Evolutionary conservation across 2,888 invertebrate species (phyloP), one percentile per base, ranked within the genome.

Genomic region (Apodemia duryi): DNA sequence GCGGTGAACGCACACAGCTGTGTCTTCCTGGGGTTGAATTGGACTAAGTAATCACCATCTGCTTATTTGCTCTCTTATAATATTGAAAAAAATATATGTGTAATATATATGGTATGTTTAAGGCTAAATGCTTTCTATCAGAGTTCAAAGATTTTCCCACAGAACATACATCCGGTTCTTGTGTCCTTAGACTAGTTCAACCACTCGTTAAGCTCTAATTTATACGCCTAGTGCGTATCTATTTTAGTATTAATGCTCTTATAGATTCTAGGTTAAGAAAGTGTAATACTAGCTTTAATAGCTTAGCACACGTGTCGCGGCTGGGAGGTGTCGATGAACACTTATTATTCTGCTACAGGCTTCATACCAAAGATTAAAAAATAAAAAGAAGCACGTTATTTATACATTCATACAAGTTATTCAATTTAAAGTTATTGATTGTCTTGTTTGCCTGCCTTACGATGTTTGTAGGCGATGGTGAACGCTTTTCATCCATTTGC

Each of bases 341-440:
- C 76, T 79, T 77, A 82, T 81, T 82, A 81, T 75, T 68, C 76
- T 69, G 74, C 73, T 69, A 72, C 70, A 68, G 69, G 66, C 70
- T 67, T 67, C 68, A 69, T 67, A 67, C 38, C 74, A 73, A 66
- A 71, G 73, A 74, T 65, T 68, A 68, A 64, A 41, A 41, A 41
- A 41, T 41, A 7, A 9, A 43, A 11, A 43, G 43, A 43, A 11
- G 11, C 11, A 3, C 43, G 11, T 11, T 43, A 11, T 43, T 0
- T 21, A 21, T 21, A 21, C 21, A 11, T 38, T 38, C 38, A 38
- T 38, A 38, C 38, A 9, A 38, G 1, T 7, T 38, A 38, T 38
- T 38, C 38, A 9, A 38, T 38, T 38, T 38, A 9, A 38, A 38
- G 6, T 38, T 38, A 38, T 38, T 38, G 9, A 9, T 38, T 9